Evolutionary conservation across 2,113 vertebrate species (phyloP), one percentile per base, ranked within the genome.

Genomic region (Eclectus roratus): DNA sequence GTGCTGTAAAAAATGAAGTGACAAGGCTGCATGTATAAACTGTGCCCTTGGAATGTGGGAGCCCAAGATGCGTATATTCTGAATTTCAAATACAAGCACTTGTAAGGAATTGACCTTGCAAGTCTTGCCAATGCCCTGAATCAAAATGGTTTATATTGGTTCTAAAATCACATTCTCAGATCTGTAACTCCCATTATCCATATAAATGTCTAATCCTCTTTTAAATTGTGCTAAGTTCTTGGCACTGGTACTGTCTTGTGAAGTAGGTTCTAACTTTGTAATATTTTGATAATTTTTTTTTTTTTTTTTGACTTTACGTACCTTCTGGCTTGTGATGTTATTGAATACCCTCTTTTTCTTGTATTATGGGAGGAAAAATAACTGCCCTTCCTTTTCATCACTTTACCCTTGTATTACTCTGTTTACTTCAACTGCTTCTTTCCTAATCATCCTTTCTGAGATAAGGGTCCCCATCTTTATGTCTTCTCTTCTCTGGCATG

Each of bases 141-240:
- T 92, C 69, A 79, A 86, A 91, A 91, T 61, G 76, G 24, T 49
- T 93, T 91, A 69, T 84, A 81, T 81, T 92, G 65, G 72, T 81
- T 95, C 96, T 79, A 56, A 93, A 92, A 81, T 74, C 0, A 2
- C 71, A 60, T 84, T 90, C 77, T 88, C 47, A 86, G 56, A 86
- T 88, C 90, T 0, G 0, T 68, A 93, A 91, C 80, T 92, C 65
- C 80, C 69, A 81, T 93, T 94, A 86, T 84, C 71, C 76, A 71
- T 74, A 86, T 52, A 96, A 94, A 86, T 74, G 85, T 92, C 64
- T 95, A 93, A 95, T 94, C 76, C 69, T 73, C 78, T 89, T 94
- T 52, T 64, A 69, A 95, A 44, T 49, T 95, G 55, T 64, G 69
- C 52, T 92, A 91, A 94, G 23, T 80, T 88, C 31, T 94, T 89